Evolutionary conservation across 2,888 invertebrate species (phyloP), one percentile per base, ranked within the genome.

Genomic region (Sinotaia quadrata): DNA sequence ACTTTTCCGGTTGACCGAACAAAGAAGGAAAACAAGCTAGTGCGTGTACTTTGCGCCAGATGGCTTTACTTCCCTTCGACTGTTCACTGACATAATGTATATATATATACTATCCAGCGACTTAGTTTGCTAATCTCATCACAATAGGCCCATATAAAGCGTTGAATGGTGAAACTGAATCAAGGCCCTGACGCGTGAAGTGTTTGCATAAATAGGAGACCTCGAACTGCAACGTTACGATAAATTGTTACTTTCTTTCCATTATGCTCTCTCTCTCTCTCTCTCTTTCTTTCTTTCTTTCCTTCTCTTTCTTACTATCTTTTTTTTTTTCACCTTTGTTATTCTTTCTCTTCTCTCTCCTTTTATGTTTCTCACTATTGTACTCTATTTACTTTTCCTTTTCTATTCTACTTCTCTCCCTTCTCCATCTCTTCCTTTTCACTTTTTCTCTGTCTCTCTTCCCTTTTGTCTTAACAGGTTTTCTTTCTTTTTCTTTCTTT

Each of bases 221-320:
- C n/a, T n/a, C n/a, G n/a, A n/a, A n/a, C n/a, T n/a, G n/a, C n/a
- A n/a, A n/a, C n/a, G n/a, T n/a, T n/a, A n/a, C 41, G 15, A 18
- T n/a, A 41, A 41, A 41, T 41, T 41, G 1, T 41, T 41, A 12
- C n/a, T 21, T n/a, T 49, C 36, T 52, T 12, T 24, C 15, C 10
- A 24, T 52, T 24, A 18, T n/a, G 1, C 34, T 54, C 36, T 36
- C 21, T 52, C 52, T 34, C 37, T 34, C 24, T 52, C 34, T 37
- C 7, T 36, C 24, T 36, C 15, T 12, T 2, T 12, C 49, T n/a
- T 4, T 31, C 49, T 44, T 21, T 37, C 34, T 63, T 12, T 24
- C 51, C 37, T 3, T 18, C 93, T 95, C 93, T 79, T 93, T 91
- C 73, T 95, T 90, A 12, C n/a, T 15, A 29, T 57, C 4, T 31